Conservation (phyloP, 2,797 vertebrate species). For the Mus minutoides region DNA sequence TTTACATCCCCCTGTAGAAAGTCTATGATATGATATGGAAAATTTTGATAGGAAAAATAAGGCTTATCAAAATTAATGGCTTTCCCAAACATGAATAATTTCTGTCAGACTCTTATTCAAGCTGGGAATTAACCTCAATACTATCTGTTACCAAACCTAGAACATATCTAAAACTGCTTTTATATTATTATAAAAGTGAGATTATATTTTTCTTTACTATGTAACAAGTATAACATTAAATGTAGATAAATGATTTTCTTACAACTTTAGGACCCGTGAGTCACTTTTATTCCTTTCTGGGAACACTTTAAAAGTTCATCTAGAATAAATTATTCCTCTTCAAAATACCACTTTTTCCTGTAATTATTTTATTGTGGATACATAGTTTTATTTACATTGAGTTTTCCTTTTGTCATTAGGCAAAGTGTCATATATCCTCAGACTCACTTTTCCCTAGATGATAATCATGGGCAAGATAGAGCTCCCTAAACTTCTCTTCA, state of each 20-base stretch:
- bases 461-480: background rate
- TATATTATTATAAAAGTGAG: too few species aligned
- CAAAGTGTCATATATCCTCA: background rate
- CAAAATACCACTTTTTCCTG: background rate
- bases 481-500: background rate
- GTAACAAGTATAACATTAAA: background rate
- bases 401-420: background rate
- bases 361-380: background rate
- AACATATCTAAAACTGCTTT: background rate
- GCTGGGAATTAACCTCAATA: background rate
- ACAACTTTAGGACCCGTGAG: background rate
- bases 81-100: background rate
- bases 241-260: background rate
- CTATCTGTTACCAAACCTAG: background rate
- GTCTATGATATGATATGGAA: rapidly evolving
- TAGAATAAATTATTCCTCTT: background rate
- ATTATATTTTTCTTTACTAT: background rate
- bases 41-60: background rate
- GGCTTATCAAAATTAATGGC: background rate
- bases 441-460: background rate
- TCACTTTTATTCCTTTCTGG: background rate
- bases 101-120: background rate
- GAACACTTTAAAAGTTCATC: conserved; percentile 25
- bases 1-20: background rate
- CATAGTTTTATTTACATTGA: background rate